phyloP scores from a whole-genome alignment of 2,113 vertebrate species.

The Xyrauchen texanus region DNA sequence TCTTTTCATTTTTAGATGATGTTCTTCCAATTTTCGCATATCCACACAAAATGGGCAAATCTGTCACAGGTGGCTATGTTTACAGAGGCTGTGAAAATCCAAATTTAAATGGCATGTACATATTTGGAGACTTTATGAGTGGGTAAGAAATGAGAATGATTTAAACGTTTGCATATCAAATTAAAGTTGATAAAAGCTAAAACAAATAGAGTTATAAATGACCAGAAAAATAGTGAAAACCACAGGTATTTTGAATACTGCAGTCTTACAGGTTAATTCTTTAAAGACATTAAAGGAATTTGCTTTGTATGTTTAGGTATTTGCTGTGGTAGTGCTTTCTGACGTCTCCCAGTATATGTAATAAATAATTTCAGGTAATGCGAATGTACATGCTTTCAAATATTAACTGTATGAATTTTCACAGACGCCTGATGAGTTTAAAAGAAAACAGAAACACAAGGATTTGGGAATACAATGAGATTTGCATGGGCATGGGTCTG shows the following conservation, averaged over 20 bases:
- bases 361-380: not conserved
- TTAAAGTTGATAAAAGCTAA: too few relatives aligned
- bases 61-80: conserved; percentile 90
- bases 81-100: conserved; percentile 93
- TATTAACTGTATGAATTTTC: conserved; percentile 2
- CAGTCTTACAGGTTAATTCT: too few relatives aligned
- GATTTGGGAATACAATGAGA: conserved; percentile 85
- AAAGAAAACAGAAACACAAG: conserved; percentile 75
- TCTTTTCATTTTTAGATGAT: conserved; percentile 76
- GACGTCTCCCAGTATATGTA: not conserved
- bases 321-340: not conserved
- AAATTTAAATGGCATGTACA: conserved; percentile 93
- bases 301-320: not conserved
- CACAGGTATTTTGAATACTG: too few relatives aligned
- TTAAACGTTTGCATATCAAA: too few relatives aligned
- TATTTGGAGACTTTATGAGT: conserved; percentile 98
- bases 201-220: too few relatives aligned
- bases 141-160: conserved; percentile 76
- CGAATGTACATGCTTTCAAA: not conserved
- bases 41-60: conserved; percentile 92
- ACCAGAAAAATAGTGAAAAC: too few relatives aligned
- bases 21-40: conserved; percentile 93
- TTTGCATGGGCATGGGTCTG: conserved; percentile 90
- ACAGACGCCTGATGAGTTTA: conserved; percentile 90
- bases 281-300: too few relatives aligned